Base-by-base conservation (phyloP, 2,797 vertebrate species). In the Hirundo rustica region DNA sequence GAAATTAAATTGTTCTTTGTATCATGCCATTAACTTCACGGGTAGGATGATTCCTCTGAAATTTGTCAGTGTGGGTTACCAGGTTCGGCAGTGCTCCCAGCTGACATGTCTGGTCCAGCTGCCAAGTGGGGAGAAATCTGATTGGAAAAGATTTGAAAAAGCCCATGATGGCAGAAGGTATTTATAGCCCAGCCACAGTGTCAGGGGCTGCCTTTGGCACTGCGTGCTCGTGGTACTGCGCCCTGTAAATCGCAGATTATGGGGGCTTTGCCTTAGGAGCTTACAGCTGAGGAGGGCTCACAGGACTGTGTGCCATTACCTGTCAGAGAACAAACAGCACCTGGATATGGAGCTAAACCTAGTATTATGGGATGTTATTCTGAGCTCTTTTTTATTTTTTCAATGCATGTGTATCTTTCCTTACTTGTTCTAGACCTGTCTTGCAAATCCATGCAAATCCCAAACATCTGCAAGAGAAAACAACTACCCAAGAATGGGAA, bases 161-260 rank as follows among this genome's bases (percentile, higher is more conserved):
- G 60, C 44, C 76, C 54, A 16, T 51, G 22, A 26, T 55, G 67
- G 53, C 55, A 76, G 73, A 23, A 76, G 70, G 38, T 61, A 34
- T 89, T 95, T 92, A 44, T 54, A 85, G 42, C 65, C 47, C n/a
- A 7, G 10, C 1, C 29, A 9, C 15, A 30, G 20, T 4, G 0
- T 11, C 20, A 79, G 84, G 61, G 61, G 53, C 67, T 85, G 62
- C 38, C n/a, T 4, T 8, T 1, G 3, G 80, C 30, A 8, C 10
- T 29, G 38, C 3, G 53, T 17, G 18, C 30, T 67, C 1, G 0
- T 36, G 14, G 53, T 6, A 44, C 68, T 76, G 60, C 0, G 1
- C 55, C 86, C 74, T 29, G 20, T 66, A 66, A 86, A 47, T 14
- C 40, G 2, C 34, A 61, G 85, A 42, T 76, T 32, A 40, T 15